Conservation (phyloP, 2,888 invertebrate species). For the Brenthis daphne region DNA sequence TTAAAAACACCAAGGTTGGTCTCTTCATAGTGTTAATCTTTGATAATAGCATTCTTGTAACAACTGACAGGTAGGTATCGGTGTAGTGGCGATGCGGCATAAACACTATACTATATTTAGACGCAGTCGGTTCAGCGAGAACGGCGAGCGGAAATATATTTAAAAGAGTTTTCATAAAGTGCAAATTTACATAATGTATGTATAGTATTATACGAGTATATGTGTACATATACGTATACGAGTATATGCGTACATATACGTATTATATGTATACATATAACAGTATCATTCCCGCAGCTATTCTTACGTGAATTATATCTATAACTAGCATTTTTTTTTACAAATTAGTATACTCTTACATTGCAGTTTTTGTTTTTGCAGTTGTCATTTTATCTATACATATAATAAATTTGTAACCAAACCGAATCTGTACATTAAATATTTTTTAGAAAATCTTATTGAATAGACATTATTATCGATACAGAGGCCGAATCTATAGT, state of each 20-base stretch:
- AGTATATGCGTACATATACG: background rate
- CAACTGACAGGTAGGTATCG: slow-evolving; percentile 29
- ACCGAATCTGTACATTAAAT: too few relatives aligned
- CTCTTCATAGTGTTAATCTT: slow-evolving; percentile 12
- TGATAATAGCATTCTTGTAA: slow-evolving; percentile 24
- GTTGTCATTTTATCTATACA: too few relatives aligned
- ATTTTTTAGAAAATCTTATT: too few relatives aligned
- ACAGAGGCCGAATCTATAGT: too few relatives aligned
- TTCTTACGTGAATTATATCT: too few relatives aligned
- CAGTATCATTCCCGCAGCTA: too few relatives aligned
- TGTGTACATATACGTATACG: background rate
- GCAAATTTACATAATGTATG: too few relatives aligned
- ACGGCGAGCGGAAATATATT: slow-evolving; percentile 1
- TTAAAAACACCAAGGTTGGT: background rate
- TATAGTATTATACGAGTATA: background rate
- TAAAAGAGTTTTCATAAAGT: background rate
- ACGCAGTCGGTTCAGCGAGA: slow-evolving; percentile 4
- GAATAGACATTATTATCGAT: too few relatives aligned
- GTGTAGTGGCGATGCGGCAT: slow-evolving; percentile 24
- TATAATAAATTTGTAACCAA: too few relatives aligned
- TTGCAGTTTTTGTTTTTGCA: too few relatives aligned
- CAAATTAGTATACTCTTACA: too few relatives aligned
- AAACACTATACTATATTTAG: slow-evolving; percentile 26
- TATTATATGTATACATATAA: background rate
- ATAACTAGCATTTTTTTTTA: too few relatives aligned